These are phyloP conservation scores for Vombatus ursinus DNA, from an alignment of 2,113 vertebrate genomes.

Conservation along the genomic window DNA sequence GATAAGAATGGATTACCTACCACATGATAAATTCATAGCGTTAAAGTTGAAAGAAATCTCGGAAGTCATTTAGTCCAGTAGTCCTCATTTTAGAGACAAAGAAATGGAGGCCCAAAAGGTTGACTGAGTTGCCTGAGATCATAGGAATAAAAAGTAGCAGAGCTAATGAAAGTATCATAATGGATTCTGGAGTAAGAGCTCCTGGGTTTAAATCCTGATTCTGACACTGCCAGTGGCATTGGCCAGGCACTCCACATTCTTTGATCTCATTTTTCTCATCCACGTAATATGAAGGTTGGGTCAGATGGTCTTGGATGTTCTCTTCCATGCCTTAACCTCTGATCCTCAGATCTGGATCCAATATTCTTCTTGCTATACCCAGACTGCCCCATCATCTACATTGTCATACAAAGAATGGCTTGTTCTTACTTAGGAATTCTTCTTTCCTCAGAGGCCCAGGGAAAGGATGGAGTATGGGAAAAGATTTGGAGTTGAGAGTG, in stretches of 20 bases:
- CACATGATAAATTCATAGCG: not conserved
- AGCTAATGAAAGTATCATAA: not conserved
- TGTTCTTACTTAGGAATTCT: not conserved
- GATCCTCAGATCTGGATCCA: not conserved
- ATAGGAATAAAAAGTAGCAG: not conserved
- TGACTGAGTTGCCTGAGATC: not conserved
- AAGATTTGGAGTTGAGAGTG: not conserved
- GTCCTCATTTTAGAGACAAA: not conserved
- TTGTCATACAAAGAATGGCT: not conserved
- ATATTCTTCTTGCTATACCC: not conserved
- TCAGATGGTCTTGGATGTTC: not conserved
- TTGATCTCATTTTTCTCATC: not conserved
- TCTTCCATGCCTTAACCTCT: not conserved
- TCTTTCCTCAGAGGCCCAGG: not conserved
- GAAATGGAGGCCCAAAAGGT: not conserved
- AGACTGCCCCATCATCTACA: not conserved
- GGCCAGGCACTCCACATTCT: not conserved
- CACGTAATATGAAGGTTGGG: not conserved
- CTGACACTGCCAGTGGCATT: not conserved
- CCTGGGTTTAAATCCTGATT: not conserved
- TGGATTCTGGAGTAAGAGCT: not conserved
- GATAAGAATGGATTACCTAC: not conserved
- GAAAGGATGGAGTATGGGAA: not conserved
- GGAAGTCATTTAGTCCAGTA: not conserved
- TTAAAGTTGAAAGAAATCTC: not conserved